Conservation (phyloP, 2,888 invertebrate genomes). For the Hydriomena furcata region DNA sequence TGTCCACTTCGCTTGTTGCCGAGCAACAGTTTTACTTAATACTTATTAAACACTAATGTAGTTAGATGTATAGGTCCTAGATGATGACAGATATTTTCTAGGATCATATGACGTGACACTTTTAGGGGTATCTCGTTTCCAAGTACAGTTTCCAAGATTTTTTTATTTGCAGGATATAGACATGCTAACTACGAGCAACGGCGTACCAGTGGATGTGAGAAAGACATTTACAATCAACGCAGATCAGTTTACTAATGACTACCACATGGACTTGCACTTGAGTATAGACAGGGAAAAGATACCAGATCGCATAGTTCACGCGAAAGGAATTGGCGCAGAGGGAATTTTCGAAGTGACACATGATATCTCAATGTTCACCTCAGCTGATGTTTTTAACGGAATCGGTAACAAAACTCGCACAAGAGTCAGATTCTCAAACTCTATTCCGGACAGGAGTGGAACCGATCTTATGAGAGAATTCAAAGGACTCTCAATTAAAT, state of each 20-base stretch:
- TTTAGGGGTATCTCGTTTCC: neutral
- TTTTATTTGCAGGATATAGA: constrained; percentile 49
- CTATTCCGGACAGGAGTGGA: constrained; percentile 91
- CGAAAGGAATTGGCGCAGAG: constrained; percentile 95
- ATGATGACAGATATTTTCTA: too few species aligned
- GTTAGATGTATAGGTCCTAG: too few species aligned
- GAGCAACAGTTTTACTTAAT: too few species aligned
- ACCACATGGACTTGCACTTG: constrained; percentile 56
- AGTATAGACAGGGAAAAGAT: constrained; percentile 91
- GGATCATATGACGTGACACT: constrained; percentile 40
- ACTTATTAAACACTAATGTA: too few species aligned
- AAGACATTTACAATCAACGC: constrained; percentile 90
- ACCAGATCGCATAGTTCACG: constrained; percentile 95
- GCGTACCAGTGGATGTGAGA: constrained; percentile 88
- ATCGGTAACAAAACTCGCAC: constrained; percentile 88
- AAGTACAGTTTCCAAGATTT: neutral
- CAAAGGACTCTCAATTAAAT: constrained; percentile 94
- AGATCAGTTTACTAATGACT: constrained; percentile 54
- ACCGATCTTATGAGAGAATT: constrained; percentile 92
- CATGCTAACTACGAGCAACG: constrained; percentile 88
- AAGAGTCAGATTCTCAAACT: constrained; percentile 87
- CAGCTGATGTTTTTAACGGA: constrained; percentile 88
- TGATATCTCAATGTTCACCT: constrained; percentile 89
- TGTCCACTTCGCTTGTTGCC: too few species aligned
- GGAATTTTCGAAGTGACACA: constrained; percentile 93